Evolutionary conservation across 2,797 vertebrate genomes (phyloP), one percentile per base, ranked within the genome.

Genomic region (Rhinella marina): DNA sequence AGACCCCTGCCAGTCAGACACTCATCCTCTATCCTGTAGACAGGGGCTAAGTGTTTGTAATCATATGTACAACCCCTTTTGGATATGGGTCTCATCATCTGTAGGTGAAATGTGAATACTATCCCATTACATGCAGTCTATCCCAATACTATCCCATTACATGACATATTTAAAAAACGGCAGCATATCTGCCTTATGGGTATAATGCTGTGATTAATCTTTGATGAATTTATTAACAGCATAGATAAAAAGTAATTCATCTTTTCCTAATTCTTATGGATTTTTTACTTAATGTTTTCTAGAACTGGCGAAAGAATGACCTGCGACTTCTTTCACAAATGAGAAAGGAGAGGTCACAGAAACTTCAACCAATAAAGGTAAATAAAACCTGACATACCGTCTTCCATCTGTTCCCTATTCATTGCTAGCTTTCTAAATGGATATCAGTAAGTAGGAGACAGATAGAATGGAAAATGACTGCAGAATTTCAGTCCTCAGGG

Each of bases 231-330:
- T 27, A 25, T 25, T 66, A 23, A 66, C 11, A 68, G 23, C 62
- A 68, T 19, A 29, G 11, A 72, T 32, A 41, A 19, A 41, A 72
- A 41, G 29, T 19, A 72, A 72, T 41, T 27, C 0, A 32, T 64
- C n/a, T 64, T 64, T 10, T 64, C n/a, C 7, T 70, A 7, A 70
- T 70, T 32, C 25, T 32, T 32, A 70, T 32, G 27, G 27, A 32
- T 70, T 64, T 1, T 64, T 17, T 72, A 72, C 19, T 32, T 64
- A 25, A 64, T 7, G 25, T 50, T 52, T n/a, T 52, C 21, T 23
- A 76, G 73, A 76, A 76, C 73, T 76, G 73, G 73, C 73, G 4
- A 76, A 76, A 76, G 5, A 76, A 76, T n/a, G 73, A 76, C 21
- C 48, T 76, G 10, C 48, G 10, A 14, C 73, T 76, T 73, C 70